phyloP scores from a whole-genome alignment of 2,113 vertebrate genomes.

The Notothenia rossii region DNA sequence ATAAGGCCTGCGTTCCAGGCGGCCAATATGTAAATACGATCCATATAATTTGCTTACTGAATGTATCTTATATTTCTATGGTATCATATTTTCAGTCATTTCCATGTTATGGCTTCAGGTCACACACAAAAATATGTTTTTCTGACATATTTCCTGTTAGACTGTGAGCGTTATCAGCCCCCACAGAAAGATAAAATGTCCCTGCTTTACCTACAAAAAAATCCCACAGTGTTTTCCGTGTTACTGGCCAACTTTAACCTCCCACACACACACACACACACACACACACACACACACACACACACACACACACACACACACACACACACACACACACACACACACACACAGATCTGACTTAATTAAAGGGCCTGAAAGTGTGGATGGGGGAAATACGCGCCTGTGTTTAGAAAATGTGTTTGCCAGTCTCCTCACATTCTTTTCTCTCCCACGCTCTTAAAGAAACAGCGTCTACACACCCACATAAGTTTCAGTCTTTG shows the following conservation, averaged over 20 bases:
- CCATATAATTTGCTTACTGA: constrained; percentile 4
- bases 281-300: constrained; percentile 20
- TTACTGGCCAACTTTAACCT: constrained; percentile 26
- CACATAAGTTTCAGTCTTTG: constrained; percentile 49
- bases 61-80: background rate
- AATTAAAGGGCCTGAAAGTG: constrained; percentile 53
- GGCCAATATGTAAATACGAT: constrained; percentile 15
- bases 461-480: constrained; percentile 19
- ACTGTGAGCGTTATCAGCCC: background rate
- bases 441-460: constrained; percentile 61
- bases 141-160: constrained; percentile 18
- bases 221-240: constrained; percentile 42
- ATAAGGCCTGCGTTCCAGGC: constrained; percentile 22
- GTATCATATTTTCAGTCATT: constrained; percentile 15
- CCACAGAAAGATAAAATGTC: constrained; percentile 11
- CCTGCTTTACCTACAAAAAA: constrained; percentile 24
- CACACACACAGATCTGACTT: constrained; percentile 13
- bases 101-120: constrained; percentile 13
- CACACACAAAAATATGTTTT: constrained; percentile 27
- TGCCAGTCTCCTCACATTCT: constrained; percentile 49
- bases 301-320: constrained; percentile 5
- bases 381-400: constrained; percentile 37
- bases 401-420: constrained; percentile 21
- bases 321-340: background rate
- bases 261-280: constrained; percentile 48